These are phyloP conservation scores for Pseudolaguvia tuberculata DNA, from an alignment of 2,113 vertebrate genomes.

Conservation along the genomic window DNA sequence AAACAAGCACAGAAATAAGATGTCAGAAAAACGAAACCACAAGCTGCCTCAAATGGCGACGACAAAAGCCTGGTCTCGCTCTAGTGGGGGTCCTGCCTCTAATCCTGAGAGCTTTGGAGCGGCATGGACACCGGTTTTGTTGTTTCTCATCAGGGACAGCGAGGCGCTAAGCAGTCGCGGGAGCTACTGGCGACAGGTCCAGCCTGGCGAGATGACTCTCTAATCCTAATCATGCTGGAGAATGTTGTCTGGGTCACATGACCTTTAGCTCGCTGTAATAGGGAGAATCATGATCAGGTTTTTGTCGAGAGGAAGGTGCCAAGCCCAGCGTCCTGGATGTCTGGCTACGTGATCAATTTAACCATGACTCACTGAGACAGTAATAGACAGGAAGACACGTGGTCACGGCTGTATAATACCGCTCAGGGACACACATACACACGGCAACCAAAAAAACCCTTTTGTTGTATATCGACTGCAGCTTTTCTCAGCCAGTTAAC, in stretches of 20 bases:
- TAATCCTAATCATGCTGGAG: slow-evolving; percentile 72
- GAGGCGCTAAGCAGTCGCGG: slow-evolving; percentile 70
- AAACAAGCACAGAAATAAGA: slow-evolving; percentile 29
- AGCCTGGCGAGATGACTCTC: slow-evolving; percentile 67
- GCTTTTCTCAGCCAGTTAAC: slow-evolving; percentile 40
- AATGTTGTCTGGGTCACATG: slow-evolving; percentile 71
- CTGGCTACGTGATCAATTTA: slow-evolving; percentile 45
- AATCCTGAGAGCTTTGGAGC: slow-evolving; percentile 68
- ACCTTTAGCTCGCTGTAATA: slow-evolving; percentile 56
- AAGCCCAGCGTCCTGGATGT: slow-evolving; percentile 58
- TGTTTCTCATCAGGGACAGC: slow-evolving; percentile 53
- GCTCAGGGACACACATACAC: slow-evolving; percentile 22
- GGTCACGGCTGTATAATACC: slow-evolving; percentile 13
- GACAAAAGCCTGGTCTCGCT: slow-evolving; percentile 72
- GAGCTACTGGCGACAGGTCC: slow-evolving; percentile 78
- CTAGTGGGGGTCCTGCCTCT: slow-evolving; percentile 65
- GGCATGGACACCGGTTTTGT: slow-evolving; percentile 59
- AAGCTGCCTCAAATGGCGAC: slow-evolving; percentile 58
- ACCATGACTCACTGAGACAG: slow-evolving; percentile 64
- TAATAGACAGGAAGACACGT: slow-evolving; percentile 53
- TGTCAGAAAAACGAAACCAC: slow-evolving; percentile 48
- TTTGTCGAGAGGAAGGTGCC: slow-evolving; percentile 67
- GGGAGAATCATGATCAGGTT: slow-evolving; percentile 68
- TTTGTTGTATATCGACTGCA: slow-evolving; percentile 2
- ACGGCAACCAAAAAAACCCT: background rate